These are phyloP conservation scores for Bhutanitis thaidina DNA, from an alignment of 2,888 invertebrate genomes.

Conservation along the genomic window DNA sequence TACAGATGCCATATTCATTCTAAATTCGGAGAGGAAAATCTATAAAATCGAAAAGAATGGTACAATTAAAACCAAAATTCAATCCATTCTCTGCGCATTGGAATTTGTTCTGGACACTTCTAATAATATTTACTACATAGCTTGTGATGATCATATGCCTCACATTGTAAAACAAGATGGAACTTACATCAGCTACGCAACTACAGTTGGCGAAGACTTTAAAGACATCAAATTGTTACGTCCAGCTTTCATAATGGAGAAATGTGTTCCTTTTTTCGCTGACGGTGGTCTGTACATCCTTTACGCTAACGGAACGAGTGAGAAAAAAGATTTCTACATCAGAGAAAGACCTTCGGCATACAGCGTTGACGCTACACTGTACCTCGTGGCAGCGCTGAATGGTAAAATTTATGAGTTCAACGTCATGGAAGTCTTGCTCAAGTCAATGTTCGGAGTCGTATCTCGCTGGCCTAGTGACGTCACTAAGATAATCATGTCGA, in stretches of 20 bases:
- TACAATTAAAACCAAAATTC: conserved; percentile 40
- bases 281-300: conserved; percentile 48
- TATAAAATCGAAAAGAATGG: conserved; percentile 49
- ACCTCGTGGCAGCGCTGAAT: conserved; percentile 51
- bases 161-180: conserved; percentile 44
- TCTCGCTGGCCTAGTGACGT: conserved; percentile 40
- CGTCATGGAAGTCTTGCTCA: conserved; percentile 52
- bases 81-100: conserved; percentile 40
- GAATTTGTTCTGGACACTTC: conserved; percentile 62
- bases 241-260: conserved; percentile 59
- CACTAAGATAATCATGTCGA: conserved; percentile 46
- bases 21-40: conserved; percentile 42
- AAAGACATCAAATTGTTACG: conserved; percentile 43
- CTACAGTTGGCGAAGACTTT: conserved; percentile 46
- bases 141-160: conserved; percentile 43
- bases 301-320: conserved; percentile 47
- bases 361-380: conserved; percentile 55
- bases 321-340: conserved; percentile 48
- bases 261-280: conserved; percentile 52
- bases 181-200: conserved; percentile 29
- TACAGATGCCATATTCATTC: conserved; percentile 42
- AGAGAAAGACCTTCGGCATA: conserved; percentile 46
- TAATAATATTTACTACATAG: conserved; percentile 56
- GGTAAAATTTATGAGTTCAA: conserved; percentile 63
- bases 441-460: conserved; percentile 48